A percentile compares a stretch with the other conserved stretches of the same genome.
These are phyloP conservation scores for Saccopteryx bilineata DNA, from an alignment of 2,113 vertebrate species.

Conservation along the genomic window DNA sequence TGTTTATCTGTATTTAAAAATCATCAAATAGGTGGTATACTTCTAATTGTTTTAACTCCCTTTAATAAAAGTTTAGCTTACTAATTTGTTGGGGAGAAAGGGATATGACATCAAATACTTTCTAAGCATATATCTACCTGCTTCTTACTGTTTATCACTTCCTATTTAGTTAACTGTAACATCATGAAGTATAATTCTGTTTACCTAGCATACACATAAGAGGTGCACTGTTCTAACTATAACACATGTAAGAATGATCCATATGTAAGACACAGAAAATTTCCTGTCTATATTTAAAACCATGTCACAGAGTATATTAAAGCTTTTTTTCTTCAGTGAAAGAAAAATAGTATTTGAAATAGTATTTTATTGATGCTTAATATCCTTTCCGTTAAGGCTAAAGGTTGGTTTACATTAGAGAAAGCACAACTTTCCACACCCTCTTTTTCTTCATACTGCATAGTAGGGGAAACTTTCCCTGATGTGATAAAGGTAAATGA, in stretches of 20 bases:
- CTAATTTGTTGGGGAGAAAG: neutral
- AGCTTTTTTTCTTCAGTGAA: conserved; percentile 24
- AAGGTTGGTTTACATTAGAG: conserved; percentile 38
- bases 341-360: conserved; percentile 29
- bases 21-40: neutral
- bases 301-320: neutral
- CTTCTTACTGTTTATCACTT: neutral
- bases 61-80: conserved; percentile 25
- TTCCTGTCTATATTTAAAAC: conserved; percentile 32
- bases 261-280: neutral
- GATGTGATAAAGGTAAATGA: neutral
- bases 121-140: neutral
- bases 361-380: neutral
- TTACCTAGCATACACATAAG: neutral
- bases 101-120: neutral
- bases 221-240: neutral
- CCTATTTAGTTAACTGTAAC: neutral
- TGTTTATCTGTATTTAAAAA: conserved; percentile 14
- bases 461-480: neutral
- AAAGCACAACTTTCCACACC: neutral
- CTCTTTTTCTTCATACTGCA: neutral
- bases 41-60: neutral
- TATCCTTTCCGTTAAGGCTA: conserved; percentile 19
- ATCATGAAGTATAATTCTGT: neutral
- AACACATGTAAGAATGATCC: neutral